Base-by-base conservation (phyloP, 2,797 vertebrate genomes). In the Ciconia nigra region DNA sequence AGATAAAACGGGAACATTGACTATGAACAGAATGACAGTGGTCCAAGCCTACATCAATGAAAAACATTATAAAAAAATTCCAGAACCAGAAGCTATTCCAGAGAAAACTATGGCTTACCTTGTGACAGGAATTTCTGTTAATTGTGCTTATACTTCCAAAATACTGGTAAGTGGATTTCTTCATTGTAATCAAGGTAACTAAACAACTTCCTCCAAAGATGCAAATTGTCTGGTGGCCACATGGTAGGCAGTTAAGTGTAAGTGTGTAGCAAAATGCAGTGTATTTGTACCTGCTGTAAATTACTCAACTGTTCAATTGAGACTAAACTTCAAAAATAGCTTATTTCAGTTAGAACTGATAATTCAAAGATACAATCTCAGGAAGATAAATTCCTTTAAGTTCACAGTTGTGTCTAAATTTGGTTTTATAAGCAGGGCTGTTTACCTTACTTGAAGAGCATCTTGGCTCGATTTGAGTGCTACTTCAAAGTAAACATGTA, bases 21-120 rank as follows among this genome's bases (percentile, higher is more conserved):
- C 99, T 54, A 99, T 99, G 99, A 99, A 99, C 98, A 99, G 99
- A 97, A 99, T 99, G 99, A 99, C 99, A 24, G 99, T 99, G 87
- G 99, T 99, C 94, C 99, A 99, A 97, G 99, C 98, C 90, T 99
- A 96, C 96, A 41, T 99, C 22, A 99, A 98, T 89, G 99, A 99
- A 81, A 99, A 99, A 66, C 99, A 99, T 98, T 98, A 99, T 98
- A 99, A 97, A 98, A 99, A 99, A 97, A 97, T 99, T 97, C 99
- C 99, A 51, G 99, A 99, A 80, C 98, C 99, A 11, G 99, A 99
- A 91, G 98, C 98, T 97, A 98, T 99, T 96, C 99, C 99, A 92
- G 97, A 99, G 82, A 98, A 98, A 97, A 97, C 96, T 87, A 97
- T 99, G 97, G 99, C 99, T 96, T 97, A 99, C 70, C 99, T 99